phyloP scores from a whole-genome alignment of 1,140 invertebrate species.

The Hylaeus anthracinus region DNA sequence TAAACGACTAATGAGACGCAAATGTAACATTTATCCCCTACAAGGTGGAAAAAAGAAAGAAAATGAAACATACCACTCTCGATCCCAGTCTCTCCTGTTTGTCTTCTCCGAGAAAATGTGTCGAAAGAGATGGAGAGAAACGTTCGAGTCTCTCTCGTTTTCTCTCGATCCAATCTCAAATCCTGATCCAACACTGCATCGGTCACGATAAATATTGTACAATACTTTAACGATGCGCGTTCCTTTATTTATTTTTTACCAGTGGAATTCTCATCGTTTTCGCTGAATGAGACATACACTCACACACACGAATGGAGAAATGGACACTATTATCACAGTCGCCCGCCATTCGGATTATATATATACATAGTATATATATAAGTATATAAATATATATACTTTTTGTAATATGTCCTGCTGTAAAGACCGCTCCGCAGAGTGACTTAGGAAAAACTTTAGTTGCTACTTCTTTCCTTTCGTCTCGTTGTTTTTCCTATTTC shows the following conservation, averaged over 20 bases:
- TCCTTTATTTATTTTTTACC: constrained; percentile 51
- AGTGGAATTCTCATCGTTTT: constrained; percentile 44
- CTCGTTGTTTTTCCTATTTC: constrained; percentile 1
- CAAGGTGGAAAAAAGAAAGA: constrained; percentile 10
- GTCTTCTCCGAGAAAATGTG: background rate
- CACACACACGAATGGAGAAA: constrained; percentile 2
- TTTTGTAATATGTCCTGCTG: constrained; percentile 25
- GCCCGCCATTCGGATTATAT: constrained; percentile 21
- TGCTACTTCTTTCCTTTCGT: background rate
- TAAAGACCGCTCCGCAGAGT: constrained; percentile 57
- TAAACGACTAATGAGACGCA: constrained; percentile 67
- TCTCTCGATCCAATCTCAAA: constrained; percentile 31
- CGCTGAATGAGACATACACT: constrained; percentile 16
- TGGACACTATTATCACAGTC: background rate
- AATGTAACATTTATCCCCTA: constrained; percentile 63
- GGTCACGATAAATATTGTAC: constrained; percentile 57
- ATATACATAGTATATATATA: background rate
- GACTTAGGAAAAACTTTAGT: constrained; percentile 63
- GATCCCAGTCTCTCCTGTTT: constrained; percentile 16
- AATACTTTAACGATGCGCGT: constrained; percentile 52
- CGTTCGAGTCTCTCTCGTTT: constrained; percentile 34
- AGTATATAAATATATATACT: background rate
- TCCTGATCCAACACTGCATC: constrained; percentile 47
- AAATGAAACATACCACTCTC: constrained; percentile 3
- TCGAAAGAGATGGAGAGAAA: constrained; percentile 27